Evolutionary conservation across 1,140 invertebrate genomes (phyloP).

Genomic region (Euwallacea fornicatus): DNA sequence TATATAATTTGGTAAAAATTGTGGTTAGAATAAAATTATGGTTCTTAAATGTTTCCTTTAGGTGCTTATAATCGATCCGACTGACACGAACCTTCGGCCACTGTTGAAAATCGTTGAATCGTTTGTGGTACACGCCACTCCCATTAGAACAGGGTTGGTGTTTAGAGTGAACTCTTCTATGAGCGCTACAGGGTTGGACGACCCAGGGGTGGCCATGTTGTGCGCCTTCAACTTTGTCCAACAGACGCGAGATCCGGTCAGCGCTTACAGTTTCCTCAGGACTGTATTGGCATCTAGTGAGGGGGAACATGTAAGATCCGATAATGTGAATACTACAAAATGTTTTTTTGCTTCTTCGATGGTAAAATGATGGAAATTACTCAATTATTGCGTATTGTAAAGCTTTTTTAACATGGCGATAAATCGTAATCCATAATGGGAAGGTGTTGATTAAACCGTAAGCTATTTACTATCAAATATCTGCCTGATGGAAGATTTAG

Average conservation of each 20-base stretch:
- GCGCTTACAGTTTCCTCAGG: conserved; percentile 44
- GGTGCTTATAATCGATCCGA: conserved; percentile 88
- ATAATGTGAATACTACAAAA: not conserved
- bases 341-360: not conserved
- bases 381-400: no score
- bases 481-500: no score
- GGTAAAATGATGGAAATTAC: no score
- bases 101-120: conserved; percentile 88
- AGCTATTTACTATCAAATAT: no score
- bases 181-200: conserved; percentile 62
- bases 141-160: conserved; percentile 87
- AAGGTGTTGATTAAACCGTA: no score
- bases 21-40: not conserved
- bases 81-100: conserved; percentile 66
- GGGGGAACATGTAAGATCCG: conserved; percentile 24
- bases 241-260: conserved; percentile 62
- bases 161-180: conserved; percentile 66
- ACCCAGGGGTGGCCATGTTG: conserved; percentile 81
- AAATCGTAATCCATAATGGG: no score
- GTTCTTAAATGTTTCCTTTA: conserved; percentile 47
- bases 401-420: no score
- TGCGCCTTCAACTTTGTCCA: conserved; percentile 92
- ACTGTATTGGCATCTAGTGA: conserved; percentile 33
- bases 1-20: conserved; percentile 81
- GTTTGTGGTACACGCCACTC: conserved; percentile 87